Evolutionary conservation across 1,140 invertebrate species (phyloP).

Genomic region (Platorchestia sp.): DNA sequence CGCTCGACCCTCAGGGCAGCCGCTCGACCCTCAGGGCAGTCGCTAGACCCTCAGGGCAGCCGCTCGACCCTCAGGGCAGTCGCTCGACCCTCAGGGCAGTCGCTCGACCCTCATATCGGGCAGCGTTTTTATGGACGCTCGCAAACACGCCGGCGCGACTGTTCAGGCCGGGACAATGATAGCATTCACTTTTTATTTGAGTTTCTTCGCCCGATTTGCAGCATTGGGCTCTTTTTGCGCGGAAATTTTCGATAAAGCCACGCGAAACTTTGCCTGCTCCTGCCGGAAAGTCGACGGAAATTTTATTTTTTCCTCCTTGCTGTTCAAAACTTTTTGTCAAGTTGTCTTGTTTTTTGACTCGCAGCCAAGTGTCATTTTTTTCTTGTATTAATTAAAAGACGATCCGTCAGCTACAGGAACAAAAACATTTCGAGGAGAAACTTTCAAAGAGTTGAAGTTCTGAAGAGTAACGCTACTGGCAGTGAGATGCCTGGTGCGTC

Average conservation of each 20-base stretch:
- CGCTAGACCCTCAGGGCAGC: too few relatives aligned
- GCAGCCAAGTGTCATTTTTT: background rate
- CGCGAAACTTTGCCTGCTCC: background rate
- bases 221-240: background rate
- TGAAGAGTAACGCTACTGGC: background rate
- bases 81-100: background rate
- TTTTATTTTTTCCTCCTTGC: background rate
- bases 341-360: background rate
- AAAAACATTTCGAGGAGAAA: constrained; percentile 17
- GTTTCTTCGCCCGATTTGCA: background rate
- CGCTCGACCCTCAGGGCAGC: too few relatives aligned
- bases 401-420: constrained; percentile 39
- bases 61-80: background rate
- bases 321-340: background rate
- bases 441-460: background rate
- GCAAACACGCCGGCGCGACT: background rate
- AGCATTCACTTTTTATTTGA: constrained; percentile 10
- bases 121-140: background rate
- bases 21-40: background rate
- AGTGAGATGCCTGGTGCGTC: background rate
- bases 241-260: background rate
- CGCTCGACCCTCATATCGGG: background rate
- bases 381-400: constrained; percentile 45
- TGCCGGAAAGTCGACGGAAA: background rate
- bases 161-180: background rate